Evolutionary conservation across 2,113 vertebrate species (phyloP).

Genomic region (Vimba vimba): DNA sequence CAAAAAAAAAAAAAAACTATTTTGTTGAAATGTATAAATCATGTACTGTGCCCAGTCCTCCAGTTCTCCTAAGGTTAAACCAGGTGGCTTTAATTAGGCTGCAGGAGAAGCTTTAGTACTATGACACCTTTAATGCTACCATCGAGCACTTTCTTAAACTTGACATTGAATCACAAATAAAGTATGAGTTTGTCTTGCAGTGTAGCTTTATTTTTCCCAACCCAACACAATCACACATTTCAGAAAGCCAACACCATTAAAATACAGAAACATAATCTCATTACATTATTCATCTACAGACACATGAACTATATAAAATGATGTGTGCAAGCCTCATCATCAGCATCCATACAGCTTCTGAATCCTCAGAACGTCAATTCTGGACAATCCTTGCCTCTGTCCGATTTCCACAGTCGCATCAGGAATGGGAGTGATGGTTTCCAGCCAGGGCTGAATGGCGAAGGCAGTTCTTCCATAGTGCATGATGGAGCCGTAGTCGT

Average conservation of each 20-base stretch:
- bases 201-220: not conserved
- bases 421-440: constrained; percentile 58
- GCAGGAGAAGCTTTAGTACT: not conserved
- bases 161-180: not conserved
- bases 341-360: constrained; percentile 53
- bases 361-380: constrained; percentile 53
- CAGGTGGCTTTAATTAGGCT: too few relatives aligned
- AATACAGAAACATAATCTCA: too few relatives aligned
- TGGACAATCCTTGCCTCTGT: constrained; percentile 50
- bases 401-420: constrained; percentile 40
- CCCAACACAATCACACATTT: not conserved
- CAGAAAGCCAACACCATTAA: not conserved
- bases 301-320: not conserved
- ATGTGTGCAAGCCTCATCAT: not conserved
- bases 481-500: constrained; percentile 63
- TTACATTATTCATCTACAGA: not conserved
- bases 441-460: constrained; percentile 16
- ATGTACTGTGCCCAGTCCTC: too few relatives aligned
- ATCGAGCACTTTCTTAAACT: not conserved
- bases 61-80: too few relatives aligned
- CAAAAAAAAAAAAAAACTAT: too few relatives aligned
- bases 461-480: constrained; percentile 60
- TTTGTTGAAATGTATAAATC: too few relatives aligned
- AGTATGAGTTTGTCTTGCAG: not conserved
- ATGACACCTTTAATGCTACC: not conserved